phyloP scores from a whole-genome alignment of 2,888 invertebrate genomes.

The Drosophila subquinaria region DNA sequence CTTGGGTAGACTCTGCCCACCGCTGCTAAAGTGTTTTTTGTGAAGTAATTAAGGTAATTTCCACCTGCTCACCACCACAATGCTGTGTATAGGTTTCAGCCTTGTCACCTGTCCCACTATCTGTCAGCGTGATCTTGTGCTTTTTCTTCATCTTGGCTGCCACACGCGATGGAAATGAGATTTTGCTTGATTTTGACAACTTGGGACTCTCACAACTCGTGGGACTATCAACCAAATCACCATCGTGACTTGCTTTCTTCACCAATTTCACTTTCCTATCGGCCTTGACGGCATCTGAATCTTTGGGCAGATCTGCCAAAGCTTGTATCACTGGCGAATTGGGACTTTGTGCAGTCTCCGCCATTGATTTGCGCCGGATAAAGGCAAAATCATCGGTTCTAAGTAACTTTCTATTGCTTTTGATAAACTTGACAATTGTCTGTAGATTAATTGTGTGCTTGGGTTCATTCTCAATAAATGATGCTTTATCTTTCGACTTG shows the following conservation, averaged over 20 bases:
- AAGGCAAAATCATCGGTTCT: slow-evolving; percentile 81
- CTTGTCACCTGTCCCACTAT: slow-evolving; percentile 56
- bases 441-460: slow-evolving; percentile 79
- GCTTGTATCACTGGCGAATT: slow-evolving; percentile 60
- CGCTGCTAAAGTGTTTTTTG: background rate
- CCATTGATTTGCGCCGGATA: slow-evolving; percentile 80
- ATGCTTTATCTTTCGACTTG: slow-evolving; percentile 46
- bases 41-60: slow-evolving; percentile 25
- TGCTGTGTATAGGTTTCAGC: slow-evolving; percentile 82
- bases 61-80: slow-evolving; percentile 81
- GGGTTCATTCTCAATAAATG: slow-evolving; percentile 24
- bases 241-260: slow-evolving; percentile 60
- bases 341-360: slow-evolving; percentile 64
- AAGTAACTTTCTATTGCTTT: slow-evolving; percentile 79
- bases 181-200: slow-evolving; percentile 52
- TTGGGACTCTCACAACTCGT: slow-evolving; percentile 19
- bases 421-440: slow-evolving; percentile 81
- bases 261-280: slow-evolving; percentile 77
- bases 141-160: slow-evolving; percentile 83
- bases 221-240: slow-evolving; percentile 63
- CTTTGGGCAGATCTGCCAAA: slow-evolving; percentile 62
- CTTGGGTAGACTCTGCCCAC: too few relatives aligned
- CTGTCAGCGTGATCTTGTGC: slow-evolving; percentile 67
- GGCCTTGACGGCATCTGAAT: slow-evolving; percentile 65
- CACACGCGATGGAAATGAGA: slow-evolving; percentile 83